phyloP scores from a whole-genome alignment of 2,113 vertebrate genomes.

The Turnix velox region DNA sequence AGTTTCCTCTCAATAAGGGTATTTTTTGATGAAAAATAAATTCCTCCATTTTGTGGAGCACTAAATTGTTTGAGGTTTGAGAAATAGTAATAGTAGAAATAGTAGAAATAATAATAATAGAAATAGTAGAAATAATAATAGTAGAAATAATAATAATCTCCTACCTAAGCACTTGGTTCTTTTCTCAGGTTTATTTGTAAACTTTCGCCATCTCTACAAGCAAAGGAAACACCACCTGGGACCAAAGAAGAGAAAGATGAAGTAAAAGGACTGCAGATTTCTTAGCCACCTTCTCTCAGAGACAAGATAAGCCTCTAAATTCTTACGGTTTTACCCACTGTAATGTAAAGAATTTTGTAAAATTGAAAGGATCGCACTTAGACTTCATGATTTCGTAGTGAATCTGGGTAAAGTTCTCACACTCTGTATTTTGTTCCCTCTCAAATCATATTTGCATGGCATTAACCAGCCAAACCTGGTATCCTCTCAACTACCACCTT shows the following conservation, averaged over 20 bases:
- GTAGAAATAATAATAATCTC: not conserved
- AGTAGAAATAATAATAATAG: no score
- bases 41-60: not conserved
- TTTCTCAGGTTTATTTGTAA: conserved; percentile 82
- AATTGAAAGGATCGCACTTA: not conserved
- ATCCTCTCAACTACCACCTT: not conserved
- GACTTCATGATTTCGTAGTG: conserved; percentile 52
- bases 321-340: conserved; percentile 66
- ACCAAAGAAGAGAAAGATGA: conserved; percentile 88
- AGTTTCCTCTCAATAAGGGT: not conserved
- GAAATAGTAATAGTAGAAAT: no score
- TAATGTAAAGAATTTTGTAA: conserved; percentile 68
- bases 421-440: conserved; percentile 13
- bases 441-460: conserved; percentile 7
- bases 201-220: conserved; percentile 90
- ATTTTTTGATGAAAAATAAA: not conserved
- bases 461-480: not conserved
- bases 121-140: no score
- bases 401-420: conserved; percentile 47
- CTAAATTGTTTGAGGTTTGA: not conserved
- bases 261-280: conserved; percentile 68
- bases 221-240: conserved; percentile 84
- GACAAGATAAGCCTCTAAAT: conserved; percentile 45
- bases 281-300: conserved; percentile 36
- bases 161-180: not conserved